phyloP scores from a whole-genome alignment of 2,797 vertebrate species.

The Periparus ater region DNA sequence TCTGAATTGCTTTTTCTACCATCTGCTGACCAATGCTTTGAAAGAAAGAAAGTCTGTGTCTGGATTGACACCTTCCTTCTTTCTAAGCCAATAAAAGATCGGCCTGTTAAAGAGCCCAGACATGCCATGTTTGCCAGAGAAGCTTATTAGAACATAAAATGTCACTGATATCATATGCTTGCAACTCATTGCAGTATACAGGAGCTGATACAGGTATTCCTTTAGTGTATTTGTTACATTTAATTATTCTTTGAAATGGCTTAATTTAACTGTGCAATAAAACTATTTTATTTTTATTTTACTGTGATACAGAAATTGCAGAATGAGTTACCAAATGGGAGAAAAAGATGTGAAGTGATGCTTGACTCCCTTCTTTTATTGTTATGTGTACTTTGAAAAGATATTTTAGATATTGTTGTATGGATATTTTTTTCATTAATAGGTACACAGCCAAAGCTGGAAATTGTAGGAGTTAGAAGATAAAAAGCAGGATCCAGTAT shows the following conservation, averaged over 20 bases:
- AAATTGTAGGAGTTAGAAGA: not conserved
- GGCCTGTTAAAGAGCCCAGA: not conserved
- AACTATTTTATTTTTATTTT: not conserved
- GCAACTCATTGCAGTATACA: not conserved
- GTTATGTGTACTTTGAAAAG: not conserved
- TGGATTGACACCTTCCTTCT: conserved; percentile 21
- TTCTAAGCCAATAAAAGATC: not conserved
- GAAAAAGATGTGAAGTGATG: not conserved
- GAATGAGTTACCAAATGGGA: not conserved
- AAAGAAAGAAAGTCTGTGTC: conserved; percentile 27
- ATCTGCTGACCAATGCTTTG: conserved; percentile 45
- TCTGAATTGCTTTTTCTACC: conserved; percentile 66
- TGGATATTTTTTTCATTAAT: not conserved
- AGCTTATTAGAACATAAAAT: not conserved
- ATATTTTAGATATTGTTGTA: not conserved
- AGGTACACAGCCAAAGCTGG: not conserved
- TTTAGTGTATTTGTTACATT: not conserved
- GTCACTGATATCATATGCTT: not conserved
- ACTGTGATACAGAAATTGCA: not conserved
- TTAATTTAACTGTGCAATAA: not conserved
- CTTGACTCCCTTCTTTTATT: not conserved
- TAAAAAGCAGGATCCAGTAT: not conserved
- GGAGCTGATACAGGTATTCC: not conserved
- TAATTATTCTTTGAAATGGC: not conserved
- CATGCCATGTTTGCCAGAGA: not conserved